Evolutionary conservation across 2,113 vertebrate genomes (phyloP).

Genomic region (Piliocolobus tephrosceles): DNA sequence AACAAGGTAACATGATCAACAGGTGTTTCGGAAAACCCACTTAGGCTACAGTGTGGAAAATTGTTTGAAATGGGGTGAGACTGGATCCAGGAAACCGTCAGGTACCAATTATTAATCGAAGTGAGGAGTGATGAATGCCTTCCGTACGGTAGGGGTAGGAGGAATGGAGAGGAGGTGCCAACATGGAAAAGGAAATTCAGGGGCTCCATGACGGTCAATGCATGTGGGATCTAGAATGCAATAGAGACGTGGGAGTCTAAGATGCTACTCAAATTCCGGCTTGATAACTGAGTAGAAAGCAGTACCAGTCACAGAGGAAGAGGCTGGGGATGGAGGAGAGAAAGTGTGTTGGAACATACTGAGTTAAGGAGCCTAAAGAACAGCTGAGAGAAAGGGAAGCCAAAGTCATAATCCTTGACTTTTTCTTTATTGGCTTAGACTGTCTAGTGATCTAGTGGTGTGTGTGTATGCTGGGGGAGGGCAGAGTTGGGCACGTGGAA

Average conservation of each 20-base stretch:
- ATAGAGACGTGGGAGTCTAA: not conserved
- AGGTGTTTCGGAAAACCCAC: not conserved
- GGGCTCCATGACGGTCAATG: not conserved
- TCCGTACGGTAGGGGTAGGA: not conserved
- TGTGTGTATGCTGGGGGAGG: not conserved
- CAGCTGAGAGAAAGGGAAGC: not conserved
- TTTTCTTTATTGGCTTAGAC: slow-evolving; percentile 11
- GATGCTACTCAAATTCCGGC: not conserved
- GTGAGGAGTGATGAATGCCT: not conserved
- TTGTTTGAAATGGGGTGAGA: not conserved
- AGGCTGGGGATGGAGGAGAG: not conserved
- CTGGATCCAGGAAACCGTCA: not conserved
- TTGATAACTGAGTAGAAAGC: not conserved
- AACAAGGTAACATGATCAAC: not conserved
- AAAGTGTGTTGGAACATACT: not conserved
- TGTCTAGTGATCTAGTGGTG: not conserved
- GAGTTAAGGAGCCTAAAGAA: not conserved
- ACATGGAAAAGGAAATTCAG: not conserved
- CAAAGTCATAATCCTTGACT: not conserved
- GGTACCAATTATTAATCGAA: not conserved
- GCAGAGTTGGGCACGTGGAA: slow-evolving; percentile 48
- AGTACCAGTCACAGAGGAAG: not conserved
- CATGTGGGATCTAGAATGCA: not conserved
- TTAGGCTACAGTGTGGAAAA: not conserved
- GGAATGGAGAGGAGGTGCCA: not conserved